These are phyloP conservation scores for Adoxophyes honmai DNA, from an alignment of 1,140 invertebrate species.

Conservation along the genomic window DNA sequence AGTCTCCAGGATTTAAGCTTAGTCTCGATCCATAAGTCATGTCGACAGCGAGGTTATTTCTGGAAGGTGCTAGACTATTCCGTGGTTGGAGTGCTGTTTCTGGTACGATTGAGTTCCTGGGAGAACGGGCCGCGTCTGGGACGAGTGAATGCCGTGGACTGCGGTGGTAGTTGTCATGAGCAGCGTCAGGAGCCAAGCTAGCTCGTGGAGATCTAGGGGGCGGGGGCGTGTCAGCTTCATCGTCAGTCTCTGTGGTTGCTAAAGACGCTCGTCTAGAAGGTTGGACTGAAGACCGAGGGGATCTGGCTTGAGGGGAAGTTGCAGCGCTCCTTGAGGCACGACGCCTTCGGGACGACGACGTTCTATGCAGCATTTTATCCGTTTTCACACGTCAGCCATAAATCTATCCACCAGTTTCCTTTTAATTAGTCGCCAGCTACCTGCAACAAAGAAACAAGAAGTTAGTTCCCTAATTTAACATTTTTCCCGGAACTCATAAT, in stretches of 20 bases:
- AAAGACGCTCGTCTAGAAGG: slow-evolving; percentile 60
- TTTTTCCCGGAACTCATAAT: not conserved
- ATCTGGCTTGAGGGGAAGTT: slow-evolving; percentile 79
- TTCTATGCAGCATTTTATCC: slow-evolving; percentile 81
- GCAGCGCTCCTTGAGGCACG: slow-evolving; percentile 81
- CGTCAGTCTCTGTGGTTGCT: slow-evolving; percentile 65
- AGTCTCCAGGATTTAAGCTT: slow-evolving; percentile 78
- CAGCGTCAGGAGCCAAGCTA: slow-evolving; percentile 79
- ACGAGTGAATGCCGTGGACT: slow-evolving; percentile 81
- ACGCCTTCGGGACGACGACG: slow-evolving; percentile 81
- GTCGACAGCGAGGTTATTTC: slow-evolving; percentile 81
- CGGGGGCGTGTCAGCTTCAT: slow-evolving; percentile 69
- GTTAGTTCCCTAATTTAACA: not conserved
- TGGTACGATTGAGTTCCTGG: slow-evolving; percentile 79
- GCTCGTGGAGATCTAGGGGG: slow-evolving; percentile 79
- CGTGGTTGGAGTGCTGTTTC: slow-evolving; percentile 73
- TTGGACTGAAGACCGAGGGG: slow-evolving; percentile 66
- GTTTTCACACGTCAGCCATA: no score
- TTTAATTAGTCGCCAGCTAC: not conserved
- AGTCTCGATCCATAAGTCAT: slow-evolving; percentile 72
- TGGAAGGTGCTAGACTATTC: slow-evolving; percentile 76
- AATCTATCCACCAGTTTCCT: no score
- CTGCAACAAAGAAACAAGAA: slow-evolving; percentile 2
- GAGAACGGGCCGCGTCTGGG: slow-evolving; percentile 75
- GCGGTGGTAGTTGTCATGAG: slow-evolving; percentile 78